Conservation (phyloP, 2,113 vertebrate genomes). For the Mormoops blainvillei region DNA sequence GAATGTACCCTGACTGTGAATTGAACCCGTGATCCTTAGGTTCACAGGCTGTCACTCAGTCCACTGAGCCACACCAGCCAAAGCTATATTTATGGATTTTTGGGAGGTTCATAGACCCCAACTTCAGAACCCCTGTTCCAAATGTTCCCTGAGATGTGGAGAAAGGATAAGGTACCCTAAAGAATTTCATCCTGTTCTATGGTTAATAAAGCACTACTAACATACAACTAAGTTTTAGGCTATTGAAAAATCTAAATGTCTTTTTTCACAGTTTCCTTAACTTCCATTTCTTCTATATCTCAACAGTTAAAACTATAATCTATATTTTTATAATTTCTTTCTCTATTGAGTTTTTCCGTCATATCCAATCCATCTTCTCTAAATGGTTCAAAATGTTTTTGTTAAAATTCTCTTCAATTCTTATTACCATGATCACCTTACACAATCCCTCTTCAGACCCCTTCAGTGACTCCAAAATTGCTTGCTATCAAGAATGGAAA, state of each 20-base stretch:
- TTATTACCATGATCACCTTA: slow-evolving; percentile 61
- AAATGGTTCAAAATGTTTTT: slow-evolving; percentile 52
- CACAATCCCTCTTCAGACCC: slow-evolving; percentile 39
- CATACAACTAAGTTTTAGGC: not conserved
- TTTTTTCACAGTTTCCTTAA: slow-evolving; percentile 15
- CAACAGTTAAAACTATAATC: not conserved
- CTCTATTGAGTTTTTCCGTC: slow-evolving; percentile 22
- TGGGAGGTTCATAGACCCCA: not conserved
- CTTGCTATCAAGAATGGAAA: slow-evolving; percentile 45
- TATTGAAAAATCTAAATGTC: not conserved
- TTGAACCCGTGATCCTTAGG: no score
- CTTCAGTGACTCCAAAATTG: slow-evolving; percentile 50
- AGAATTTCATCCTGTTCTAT: not conserved
- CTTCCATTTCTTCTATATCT: not conserved
- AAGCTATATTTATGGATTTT: not conserved
- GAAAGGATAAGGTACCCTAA: not conserved
- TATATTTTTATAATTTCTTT: slow-evolving; percentile 17
- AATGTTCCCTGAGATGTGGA: not conserved
- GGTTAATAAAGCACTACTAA: slow-evolving; percentile 4
- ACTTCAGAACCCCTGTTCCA: not conserved
- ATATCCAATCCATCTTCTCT: not conserved
- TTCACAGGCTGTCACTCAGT: no score
- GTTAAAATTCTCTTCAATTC: slow-evolving; percentile 33
- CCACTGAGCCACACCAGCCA: no score
- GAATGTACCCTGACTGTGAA: no score